phyloP scores from a whole-genome alignment of 2,797 vertebrate genomes.

The Lacerta agilis region DNA sequence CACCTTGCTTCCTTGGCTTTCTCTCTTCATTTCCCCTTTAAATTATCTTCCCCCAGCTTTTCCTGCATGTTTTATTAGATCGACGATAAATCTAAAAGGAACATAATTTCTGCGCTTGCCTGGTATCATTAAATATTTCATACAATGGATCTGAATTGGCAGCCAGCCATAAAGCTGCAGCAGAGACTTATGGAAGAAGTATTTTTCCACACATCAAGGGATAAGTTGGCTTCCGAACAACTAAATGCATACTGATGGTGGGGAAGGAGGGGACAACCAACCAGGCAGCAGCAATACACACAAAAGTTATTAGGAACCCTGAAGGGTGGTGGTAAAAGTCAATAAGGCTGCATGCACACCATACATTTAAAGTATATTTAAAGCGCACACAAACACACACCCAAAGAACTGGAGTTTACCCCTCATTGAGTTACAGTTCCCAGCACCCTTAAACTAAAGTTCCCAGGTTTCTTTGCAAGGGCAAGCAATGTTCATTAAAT shows the following conservation, averaged over 20 bases:
- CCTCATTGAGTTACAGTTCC: no score
- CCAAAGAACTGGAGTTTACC: no score
- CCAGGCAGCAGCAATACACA: not conserved
- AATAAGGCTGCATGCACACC: no score
- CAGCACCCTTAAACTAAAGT: no score
- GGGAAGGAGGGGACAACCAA: not conserved
- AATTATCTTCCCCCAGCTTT: not conserved
- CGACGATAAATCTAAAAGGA: constrained; percentile 24
- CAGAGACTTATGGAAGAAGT: not conserved
- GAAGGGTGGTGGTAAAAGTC: not conserved
- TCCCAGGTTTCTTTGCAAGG: no score
- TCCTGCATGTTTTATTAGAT: constrained; percentile 33
- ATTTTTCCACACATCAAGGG: constrained; percentile 12
- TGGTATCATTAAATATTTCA: constrained; percentile 28
- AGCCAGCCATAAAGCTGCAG: constrained; percentile 8
- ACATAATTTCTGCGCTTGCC: not conserved
- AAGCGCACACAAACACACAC: no score
- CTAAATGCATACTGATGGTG: not conserved
- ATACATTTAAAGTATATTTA: no score
- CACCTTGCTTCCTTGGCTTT: not conserved
- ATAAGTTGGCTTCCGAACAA: constrained; percentile 13
- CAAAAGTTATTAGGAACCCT: not conserved
- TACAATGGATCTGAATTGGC: constrained; percentile 26
- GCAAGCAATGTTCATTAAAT: no score
- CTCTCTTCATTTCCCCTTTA: not conserved